Evolutionary conservation across 2,797 vertebrate genomes (phyloP), one percentile per base, ranked within the genome.

Genomic region (Semotilus atromaculatus): DNA sequence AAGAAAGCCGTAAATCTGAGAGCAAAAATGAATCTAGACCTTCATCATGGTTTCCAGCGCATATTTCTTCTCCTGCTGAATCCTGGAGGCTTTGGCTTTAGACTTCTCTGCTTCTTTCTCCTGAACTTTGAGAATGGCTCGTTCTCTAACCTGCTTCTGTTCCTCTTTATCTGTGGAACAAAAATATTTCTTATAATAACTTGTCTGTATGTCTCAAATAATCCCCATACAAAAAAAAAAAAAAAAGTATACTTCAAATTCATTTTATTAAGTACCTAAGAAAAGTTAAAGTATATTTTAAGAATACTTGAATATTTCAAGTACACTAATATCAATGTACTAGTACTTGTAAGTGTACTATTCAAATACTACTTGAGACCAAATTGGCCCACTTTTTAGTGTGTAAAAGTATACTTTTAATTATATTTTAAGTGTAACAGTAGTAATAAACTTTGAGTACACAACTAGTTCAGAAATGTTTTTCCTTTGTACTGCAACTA

Each of bases 41-140:
- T 96, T 96, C 95, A 99, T 97, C 93, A 96, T 96, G 73, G 94
- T 95, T 88, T 96, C 92, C 89, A 99, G 91, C 4, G 97, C 89
- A 48, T 96, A 97, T 84, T 96, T 98, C 68, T 92, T 96, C 77
- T 97, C 95, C 51, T 95, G 92, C 53, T 93, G 92, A 83, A 91
- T 95, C 89, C 91, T 93, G 58, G 87, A 68, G 14, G 92, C 93
- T 90, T 93, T 97, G 82, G 93, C 92, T 89, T 93, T 93, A 0
- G 78, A 85, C 68, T 94, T 91, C 31, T 94, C 91, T 76, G 90
- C 93, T 18, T 96, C 92, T 84, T 94, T 97, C 80, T 96, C 92
- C 38, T 97, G 95, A 75, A 94, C 91, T 93, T 94, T 94, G 64
- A 93, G 40, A 85, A 98, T 84, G 74, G 97, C 96, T 51, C 89